Base-by-base conservation (phyloP, 2,888 invertebrate species). In the Baronia brevicornis region DNA sequence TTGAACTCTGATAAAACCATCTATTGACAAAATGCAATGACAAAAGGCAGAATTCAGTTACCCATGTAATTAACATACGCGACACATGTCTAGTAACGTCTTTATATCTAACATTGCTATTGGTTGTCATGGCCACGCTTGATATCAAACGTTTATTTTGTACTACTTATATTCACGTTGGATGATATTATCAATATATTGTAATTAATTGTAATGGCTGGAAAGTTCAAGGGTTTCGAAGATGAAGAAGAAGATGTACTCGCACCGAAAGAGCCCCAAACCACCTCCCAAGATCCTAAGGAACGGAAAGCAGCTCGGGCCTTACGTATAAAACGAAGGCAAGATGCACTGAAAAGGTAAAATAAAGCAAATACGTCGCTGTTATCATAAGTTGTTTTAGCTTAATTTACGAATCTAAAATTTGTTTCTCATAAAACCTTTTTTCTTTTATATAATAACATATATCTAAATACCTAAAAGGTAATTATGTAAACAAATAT, bases 281-380 rank as follows among this genome's bases (percentile, higher is more conserved):
- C 89, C 15, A 85, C 84, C 0, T 91, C 92, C 0, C 54, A 61
- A 3, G 89, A 91, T 62, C 87, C 90, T 4, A 84, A 86, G 26
- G 92, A 92, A 63, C 72, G 93, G 47, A 92, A 92, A 67, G 79
- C 89, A 21, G 93, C 90, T 0, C 84, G 93, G 35, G 75, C 86
- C 38, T 61, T 90, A 28, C 84, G 93, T 25, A 91, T 93, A 53
- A 86, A 90, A 60, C 85, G 86, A 35, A 78, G 90, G 39, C 70
- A 85, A 40, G 88, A 89, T 36, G 87, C 86, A n/a, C 54, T 87
- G 11, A 85, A 86, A 62, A 88, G 82, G 86, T 86, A 68, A 44
- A 30, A 14, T 15, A 13, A n/a, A n/a, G n/a, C n/a, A n/a, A n/a
- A n/a, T n/a, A n/a, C n/a, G n/a, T n/a, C n/a, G n/a, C n/a, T n/a